Base-by-base conservation (phyloP, 2,797 vertebrate genomes). In the Epinephelus coioides region DNA sequence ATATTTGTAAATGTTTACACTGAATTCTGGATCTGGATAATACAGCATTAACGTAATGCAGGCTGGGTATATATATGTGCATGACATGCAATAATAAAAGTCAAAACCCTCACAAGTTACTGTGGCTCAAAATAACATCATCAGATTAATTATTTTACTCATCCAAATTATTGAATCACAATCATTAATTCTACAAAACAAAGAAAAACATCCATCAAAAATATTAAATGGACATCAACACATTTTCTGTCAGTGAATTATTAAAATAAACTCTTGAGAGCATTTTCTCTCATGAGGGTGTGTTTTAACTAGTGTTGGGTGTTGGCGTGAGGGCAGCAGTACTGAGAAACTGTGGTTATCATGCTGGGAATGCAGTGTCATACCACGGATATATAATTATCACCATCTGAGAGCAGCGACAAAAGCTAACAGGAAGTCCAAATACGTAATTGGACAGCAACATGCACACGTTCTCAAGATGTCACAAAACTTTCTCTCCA, bases 381-480 rank as follows among this genome's bases (percentile, higher is more conserved):
- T n/a, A 12, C 15, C 11, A 44, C 47, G 15, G 6, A 19, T 3
- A 13, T 50, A 12, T 14, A 4, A 4, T 66, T n/a, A 54, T 54
- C 50, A 10, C n/a, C n/a, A 8, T 54, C 47, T 67, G 9, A 72
- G 12, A 54, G 69, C 34, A 40, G 60, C 1, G 19, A 50, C n/a
- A 70, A 46, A 11, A 62, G 70, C 63, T 27, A 74, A 73, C 67
- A 77, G 82, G 86, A 91, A 89, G 61, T 65, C 27, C 38, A 68
- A 60, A 66, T 18, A 50, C 59, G 66, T 19, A 17, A 8, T 56
- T n/a, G 3, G 57, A 62, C 19, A 25, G 2, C 8, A 5, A 3
- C 57, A 56, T 2, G 3, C 27, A 56, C 40, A 30, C 4, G 0
- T 43, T 55, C 30, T 8, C 27, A 53, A 57, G 51, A 71, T 54